These are phyloP conservation scores for Nannospalax galili DNA, from an alignment of 2,113 vertebrate species.

Conservation along the genomic window DNA sequence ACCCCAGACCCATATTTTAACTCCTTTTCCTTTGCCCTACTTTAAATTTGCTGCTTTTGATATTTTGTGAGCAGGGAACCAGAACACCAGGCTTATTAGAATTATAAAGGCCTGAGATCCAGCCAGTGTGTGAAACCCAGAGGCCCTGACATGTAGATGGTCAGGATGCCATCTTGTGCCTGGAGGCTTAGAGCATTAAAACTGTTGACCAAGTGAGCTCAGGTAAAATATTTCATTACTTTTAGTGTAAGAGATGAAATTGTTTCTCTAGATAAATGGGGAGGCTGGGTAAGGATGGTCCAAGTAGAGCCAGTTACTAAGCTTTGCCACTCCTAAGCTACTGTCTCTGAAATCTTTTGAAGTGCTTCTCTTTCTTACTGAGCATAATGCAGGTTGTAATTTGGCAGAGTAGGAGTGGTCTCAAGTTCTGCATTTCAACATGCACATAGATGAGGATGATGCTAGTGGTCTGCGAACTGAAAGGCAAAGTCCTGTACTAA, in stretches of 20 bases:
- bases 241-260: background rate
- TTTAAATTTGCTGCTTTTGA: background rate
- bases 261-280: background rate
- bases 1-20: background rate
- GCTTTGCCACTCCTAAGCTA: background rate
- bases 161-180: background rate
- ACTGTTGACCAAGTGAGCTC: background rate
- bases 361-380: background rate
- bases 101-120: background rate
- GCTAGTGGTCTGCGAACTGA: too few relatives aligned
- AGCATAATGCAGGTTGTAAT: background rate
- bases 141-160: background rate
- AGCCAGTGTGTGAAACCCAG: accelerated
- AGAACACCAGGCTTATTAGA: background rate
- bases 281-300: background rate
- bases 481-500: too few relatives aligned
- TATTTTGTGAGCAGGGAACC: background rate
- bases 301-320: background rate
- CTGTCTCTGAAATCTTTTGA: background rate
- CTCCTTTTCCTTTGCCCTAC: background rate
- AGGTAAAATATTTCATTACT: background rate
- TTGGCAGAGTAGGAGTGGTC: too few relatives aligned
- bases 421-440: background rate
- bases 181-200: background rate
- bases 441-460: too few relatives aligned